A percentile compares a stretch with the other conserved stretches of the same genome.
phyloP scores from a whole-genome alignment of 2,888 invertebrate species.

The Pseudococcus longispinus region DNA sequence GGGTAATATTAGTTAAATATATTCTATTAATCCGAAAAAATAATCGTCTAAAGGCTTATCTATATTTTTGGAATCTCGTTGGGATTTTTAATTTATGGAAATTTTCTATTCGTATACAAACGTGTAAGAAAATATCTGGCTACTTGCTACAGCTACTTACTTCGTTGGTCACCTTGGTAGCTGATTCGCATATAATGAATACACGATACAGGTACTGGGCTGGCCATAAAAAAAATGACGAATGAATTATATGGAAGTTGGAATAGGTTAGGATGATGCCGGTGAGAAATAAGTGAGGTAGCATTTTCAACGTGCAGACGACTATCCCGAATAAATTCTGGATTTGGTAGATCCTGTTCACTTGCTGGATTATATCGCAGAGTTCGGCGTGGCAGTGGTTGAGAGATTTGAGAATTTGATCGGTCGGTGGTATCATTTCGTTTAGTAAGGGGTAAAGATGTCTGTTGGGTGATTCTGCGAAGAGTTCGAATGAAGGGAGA shows the following conservation, averaged over 20 bases:
- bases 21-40: background rate
- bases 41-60: background rate
- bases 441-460: background rate
- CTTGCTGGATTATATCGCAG: constrained; percentile 54
- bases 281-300: constrained; percentile 58
- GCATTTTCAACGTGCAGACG: constrained; percentile 54
- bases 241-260: constrained; percentile 57
- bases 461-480: background rate
- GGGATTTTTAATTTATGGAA: background rate
- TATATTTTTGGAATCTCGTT: background rate
- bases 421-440: constrained; percentile 50
- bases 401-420: background rate
- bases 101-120: background rate
- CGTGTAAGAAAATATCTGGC: too few species aligned
- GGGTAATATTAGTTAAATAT: background rate
- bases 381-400: constrained; percentile 54
- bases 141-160: constrained; percentile 36
- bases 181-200: constrained; percentile 57
- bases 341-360: constrained; percentile 57
- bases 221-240: constrained; percentile 58
- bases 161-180: constrained; percentile 56
- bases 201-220: constrained; percentile 56
- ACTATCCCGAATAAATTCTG: constrained; percentile 57
- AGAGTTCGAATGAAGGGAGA: background rate
- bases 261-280: constrained; percentile 58